A percentile compares a stretch with the other conserved stretches of the same genome.
Evolutionary conservation across 2,113 vertebrate genomes (phyloP).

Genomic region (Numenius arquata): DNA sequence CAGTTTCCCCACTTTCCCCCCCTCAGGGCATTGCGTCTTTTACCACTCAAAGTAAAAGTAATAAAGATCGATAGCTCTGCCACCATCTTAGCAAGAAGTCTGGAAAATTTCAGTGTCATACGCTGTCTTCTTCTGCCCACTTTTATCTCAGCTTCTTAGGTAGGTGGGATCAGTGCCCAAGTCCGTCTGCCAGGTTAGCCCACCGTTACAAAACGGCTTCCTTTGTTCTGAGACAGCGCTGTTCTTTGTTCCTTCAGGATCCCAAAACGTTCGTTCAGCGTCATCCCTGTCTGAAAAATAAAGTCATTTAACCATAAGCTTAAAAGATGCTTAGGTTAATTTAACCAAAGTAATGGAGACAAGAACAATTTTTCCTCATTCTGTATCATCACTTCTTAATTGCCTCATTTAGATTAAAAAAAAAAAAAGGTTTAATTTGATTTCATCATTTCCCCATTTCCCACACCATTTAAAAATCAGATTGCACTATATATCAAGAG

Average conservation of each 20-base stretch:
- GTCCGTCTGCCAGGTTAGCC: slow-evolving; percentile 65
- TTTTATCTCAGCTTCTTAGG: slow-evolving; percentile 39
- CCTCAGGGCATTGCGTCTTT: slow-evolving; percentile 44
- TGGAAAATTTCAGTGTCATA: slow-evolving; percentile 58
- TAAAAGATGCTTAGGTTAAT: neutral
- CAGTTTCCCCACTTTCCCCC: slow-evolving; percentile 22
- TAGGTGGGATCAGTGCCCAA: slow-evolving; percentile 1
- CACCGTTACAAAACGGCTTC: slow-evolving; percentile 92
- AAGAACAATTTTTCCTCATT: neutral
- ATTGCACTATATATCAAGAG: neutral
- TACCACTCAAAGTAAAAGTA: slow-evolving; percentile 65
- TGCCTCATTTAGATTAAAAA: neutral
- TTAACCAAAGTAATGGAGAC: neutral
- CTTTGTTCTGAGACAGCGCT: slow-evolving; percentile 81
- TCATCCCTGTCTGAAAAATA: slow-evolving; percentile 86
- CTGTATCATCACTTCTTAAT: neutral
- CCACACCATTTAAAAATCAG: neutral
- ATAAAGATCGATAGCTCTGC: slow-evolving; percentile 51
- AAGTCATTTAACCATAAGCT: neutral
- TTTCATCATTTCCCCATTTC: neutral
- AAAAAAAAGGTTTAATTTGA: neutral
- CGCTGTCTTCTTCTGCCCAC: slow-evolving; percentile 45
- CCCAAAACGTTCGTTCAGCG: slow-evolving; percentile 92
- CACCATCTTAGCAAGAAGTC: slow-evolving; percentile 65
- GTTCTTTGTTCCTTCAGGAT: slow-evolving; percentile 90